Evolutionary conservation across 2,888 invertebrate genomes (phyloP).

Genomic region (Heterodera filipjevi): DNA sequence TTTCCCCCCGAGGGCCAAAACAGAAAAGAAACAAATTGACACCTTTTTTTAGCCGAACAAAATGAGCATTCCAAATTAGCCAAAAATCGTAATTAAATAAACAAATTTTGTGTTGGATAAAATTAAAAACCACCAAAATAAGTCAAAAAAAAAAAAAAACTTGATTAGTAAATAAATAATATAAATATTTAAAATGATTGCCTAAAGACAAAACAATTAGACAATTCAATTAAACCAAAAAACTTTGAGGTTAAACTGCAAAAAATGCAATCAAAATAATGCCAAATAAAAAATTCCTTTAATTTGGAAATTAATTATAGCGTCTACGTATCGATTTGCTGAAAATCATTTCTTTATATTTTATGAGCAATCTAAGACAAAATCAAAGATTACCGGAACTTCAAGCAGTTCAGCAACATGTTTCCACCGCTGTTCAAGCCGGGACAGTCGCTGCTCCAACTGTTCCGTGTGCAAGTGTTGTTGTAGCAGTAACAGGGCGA

Average conservation of each 20-base stretch:
- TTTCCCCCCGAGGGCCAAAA: not conserved
- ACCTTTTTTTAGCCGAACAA: not conserved
- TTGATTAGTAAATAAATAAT: too few species aligned
- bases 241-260: too few species aligned
- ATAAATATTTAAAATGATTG: too few species aligned
- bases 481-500: conserved; percentile 24
- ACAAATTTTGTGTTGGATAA: not conserved
- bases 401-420: conserved; percentile 12
- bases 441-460: conserved; percentile 16
- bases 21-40: not conserved
- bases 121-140: not conserved
- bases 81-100: not conserved
- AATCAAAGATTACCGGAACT: not conserved
- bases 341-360: too few species aligned
- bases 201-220: too few species aligned
- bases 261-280: too few species aligned
- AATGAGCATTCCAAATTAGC: not conserved
- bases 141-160: too few species aligned
- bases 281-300: too few species aligned
- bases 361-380: too few species aligned
- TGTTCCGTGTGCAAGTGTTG: conserved; percentile 35
- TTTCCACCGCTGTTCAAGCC: conserved; percentile 28
- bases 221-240: too few species aligned
- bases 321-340: too few species aligned
- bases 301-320: too few species aligned